These are phyloP conservation scores for Limnephilus lunatus DNA, from an alignment of 2,888 invertebrate species.

Conservation along the genomic window DNA sequence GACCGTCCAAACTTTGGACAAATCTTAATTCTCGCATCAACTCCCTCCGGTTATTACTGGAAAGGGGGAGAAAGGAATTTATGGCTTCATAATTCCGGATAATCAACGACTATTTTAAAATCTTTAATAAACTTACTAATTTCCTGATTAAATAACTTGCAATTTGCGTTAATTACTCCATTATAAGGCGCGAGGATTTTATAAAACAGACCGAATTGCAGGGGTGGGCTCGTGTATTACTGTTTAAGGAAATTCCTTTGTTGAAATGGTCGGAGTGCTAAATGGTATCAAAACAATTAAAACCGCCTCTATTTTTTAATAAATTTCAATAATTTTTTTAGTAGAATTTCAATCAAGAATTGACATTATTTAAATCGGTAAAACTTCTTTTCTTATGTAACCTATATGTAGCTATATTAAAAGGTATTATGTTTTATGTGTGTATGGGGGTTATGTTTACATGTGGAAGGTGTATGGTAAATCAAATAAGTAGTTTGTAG, in stretches of 20 bases:
- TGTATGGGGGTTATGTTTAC: too few relatives aligned
- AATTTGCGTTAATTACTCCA: slow-evolving; percentile 41
- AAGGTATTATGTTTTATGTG: too few relatives aligned
- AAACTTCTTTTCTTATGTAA: too few relatives aligned
- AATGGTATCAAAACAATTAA: background rate
- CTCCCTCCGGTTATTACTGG: background rate
- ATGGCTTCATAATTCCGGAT: slow-evolving; percentile 10
- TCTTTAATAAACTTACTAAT: slow-evolving; percentile 36
- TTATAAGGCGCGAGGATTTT: slow-evolving; percentile 12
- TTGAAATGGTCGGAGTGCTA: background rate
- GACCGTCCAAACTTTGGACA: slow-evolving; percentile 29
- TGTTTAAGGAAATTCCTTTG: background rate
- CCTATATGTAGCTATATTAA: too few relatives aligned
- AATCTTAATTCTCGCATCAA: slow-evolving; percentile 21
- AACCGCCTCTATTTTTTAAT: background rate
- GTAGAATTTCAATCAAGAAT: too few relatives aligned
- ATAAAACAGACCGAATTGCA: background rate
- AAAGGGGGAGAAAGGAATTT: background rate
- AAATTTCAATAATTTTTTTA: background rate
- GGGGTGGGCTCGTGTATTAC: background rate
- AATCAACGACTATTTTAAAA: slow-evolving; percentile 29
- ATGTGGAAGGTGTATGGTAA: too few relatives aligned
- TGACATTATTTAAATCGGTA: too few relatives aligned
- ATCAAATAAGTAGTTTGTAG: too few relatives aligned
- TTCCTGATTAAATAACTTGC: slow-evolving; percentile 46